Percentiles rank a stretch among this genome's conserved stretches.
Conservation (phyloP, 2,888 invertebrate species). For the Caenorhabditis imperialis region DNA sequence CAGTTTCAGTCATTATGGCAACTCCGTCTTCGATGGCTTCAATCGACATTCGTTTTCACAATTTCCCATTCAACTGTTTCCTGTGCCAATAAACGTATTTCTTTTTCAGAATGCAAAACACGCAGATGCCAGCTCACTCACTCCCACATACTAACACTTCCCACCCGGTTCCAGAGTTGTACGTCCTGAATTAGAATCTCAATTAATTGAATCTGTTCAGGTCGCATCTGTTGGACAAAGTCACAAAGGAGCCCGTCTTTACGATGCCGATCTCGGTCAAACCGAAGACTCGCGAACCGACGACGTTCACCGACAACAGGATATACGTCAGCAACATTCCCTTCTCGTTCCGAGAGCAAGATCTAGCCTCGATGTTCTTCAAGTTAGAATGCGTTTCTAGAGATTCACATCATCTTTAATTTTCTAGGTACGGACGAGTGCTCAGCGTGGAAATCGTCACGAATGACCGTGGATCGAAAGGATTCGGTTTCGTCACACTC, state of each 20-base stretch:
- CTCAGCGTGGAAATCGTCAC: slow-evolving; percentile 60
- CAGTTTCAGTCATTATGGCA: too few relatives aligned
- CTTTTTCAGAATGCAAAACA: slow-evolving; percentile 52
- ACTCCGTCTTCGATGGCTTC: too few relatives aligned
- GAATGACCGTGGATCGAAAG: slow-evolving; percentile 63
- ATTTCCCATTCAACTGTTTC: not conserved
- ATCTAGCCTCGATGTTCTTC: slow-evolving; percentile 57
- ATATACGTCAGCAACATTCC: slow-evolving; percentile 66
- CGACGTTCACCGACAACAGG: slow-evolving; percentile 55
- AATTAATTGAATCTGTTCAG: too few relatives aligned
- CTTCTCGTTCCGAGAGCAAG: slow-evolving; percentile 61
- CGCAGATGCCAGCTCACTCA: slow-evolving; percentile 20
- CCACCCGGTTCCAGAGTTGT: slow-evolving; percentile 46
- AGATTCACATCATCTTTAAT: too few relatives aligned
- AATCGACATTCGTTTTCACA: too few relatives aligned
- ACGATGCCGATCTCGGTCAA: slow-evolving; percentile 58
- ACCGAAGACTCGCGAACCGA: slow-evolving; percentile 57
- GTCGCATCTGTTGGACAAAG: too few relatives aligned
- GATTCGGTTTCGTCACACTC: slow-evolving; percentile 63
- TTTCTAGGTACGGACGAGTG: slow-evolving; percentile 56
- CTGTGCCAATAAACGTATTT: not conserved
- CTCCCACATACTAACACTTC: slow-evolving; percentile 30
- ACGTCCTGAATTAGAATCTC: slow-evolving; percentile 34
- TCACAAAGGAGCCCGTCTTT: slow-evolving; percentile 49
- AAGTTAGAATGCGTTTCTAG: slow-evolving; percentile 29